These are phyloP conservation scores for Spinus olivaceus DNA, from an alignment of 2,797 vertebrate genomes.

Conservation along the genomic window DNA sequence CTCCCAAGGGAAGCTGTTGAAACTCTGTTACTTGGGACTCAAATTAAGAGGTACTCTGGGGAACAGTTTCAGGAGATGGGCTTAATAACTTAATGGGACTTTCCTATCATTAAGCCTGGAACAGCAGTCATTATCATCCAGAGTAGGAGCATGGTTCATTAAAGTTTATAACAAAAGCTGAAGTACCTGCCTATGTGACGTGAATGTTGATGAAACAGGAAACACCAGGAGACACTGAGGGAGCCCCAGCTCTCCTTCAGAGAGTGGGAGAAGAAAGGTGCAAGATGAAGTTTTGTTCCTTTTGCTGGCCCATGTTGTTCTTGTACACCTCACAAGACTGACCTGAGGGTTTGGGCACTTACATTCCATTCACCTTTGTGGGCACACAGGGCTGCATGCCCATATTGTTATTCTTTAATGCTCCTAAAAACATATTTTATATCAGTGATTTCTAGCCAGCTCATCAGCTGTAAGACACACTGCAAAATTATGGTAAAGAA, in stretches of 20 bases:
- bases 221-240: neutral
- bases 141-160: neutral
- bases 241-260: neutral
- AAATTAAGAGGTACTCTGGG: neutral
- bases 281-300: neutral
- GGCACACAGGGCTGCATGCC: neutral
- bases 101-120: neutral
- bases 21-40: neutral
- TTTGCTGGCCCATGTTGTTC: neutral
- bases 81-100: neutral
- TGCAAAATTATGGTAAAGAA: neutral
- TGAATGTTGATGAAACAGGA: neutral
- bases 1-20: neutral
- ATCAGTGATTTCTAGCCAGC: neutral
- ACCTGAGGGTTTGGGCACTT: neutral
- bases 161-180: neutral
- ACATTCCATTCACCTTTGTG: neutral
- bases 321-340: neutral
- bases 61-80: neutral
- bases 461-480: neutral
- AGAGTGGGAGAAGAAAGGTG: neutral
- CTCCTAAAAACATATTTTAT: slow-evolving; percentile 5
- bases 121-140: slow-evolving; percentile 4
- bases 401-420: neutral
- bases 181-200: neutral